Evolutionary conservation across 2,888 invertebrate genomes (phyloP), one percentile per base, ranked within the genome.

Genomic region (Agrochola litura): DNA sequence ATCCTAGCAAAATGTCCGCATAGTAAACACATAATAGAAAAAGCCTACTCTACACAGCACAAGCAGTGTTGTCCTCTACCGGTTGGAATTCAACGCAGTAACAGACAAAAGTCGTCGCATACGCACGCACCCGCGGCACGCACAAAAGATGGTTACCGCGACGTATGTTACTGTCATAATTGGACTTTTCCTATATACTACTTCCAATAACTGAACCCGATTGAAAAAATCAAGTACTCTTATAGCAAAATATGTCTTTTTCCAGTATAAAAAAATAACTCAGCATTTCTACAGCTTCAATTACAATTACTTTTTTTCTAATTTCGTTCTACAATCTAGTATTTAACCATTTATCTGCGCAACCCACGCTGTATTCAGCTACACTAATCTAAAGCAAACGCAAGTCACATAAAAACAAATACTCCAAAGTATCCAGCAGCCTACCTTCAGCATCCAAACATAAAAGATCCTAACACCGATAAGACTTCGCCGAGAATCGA

Each of bases 381-480:
- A 56, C 12, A 14, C 16, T 46, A 56, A 70, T 70, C n/a, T 70
- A 58, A 73, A 41, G 14, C 9, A 1, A 52, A 22, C 9, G 30
- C 9, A 14, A 43, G 14, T 73, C 46, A 58, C 30, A 46, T 70
- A 58, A 81, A 81, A 72, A 73, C 67, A 81, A 80, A 80, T 69
- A 37, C 25, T 41, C 68, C n/a, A 58, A 74, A 49, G 64, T 63
- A 64, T 10, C 79, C 75, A 80, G 16, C 78, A 76, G 52, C 67
- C 70, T 83, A 81, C 83, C 83, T 66, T 43, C 79, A 78, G 73
- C 66, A 72, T 73, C 77, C 83, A 75, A 73, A 68, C 79, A 82
- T 65, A 81, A 83, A 78, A 89, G 90, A 90, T 90, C 71, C 71
- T 46, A 74, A 74, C 74, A 66, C 77, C 30, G 89, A 89, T 89